Conservation (phyloP, 2,888 invertebrate genomes). For the Scaptomyza reducta region DNA sequence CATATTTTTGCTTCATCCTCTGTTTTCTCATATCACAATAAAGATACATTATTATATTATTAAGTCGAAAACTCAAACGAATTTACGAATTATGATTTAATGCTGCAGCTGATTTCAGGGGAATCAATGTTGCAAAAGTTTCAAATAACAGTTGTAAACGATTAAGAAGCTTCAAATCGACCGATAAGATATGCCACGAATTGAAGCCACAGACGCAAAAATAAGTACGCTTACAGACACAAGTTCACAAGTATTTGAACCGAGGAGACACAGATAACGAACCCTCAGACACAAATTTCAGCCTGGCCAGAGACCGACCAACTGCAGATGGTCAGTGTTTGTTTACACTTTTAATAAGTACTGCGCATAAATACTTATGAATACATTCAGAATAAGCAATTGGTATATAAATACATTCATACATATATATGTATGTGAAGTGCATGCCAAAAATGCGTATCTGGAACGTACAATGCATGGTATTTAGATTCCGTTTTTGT, state of each 20-base stretch:
- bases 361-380: neutral
- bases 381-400: neutral
- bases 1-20: too few relatives aligned
- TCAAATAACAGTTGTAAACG: conserved; percentile 52
- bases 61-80: conserved; percentile 13
- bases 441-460: conserved; percentile 19
- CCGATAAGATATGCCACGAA: conserved; percentile 14
- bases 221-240: conserved; percentile 13
- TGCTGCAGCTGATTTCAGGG: conserved; percentile 62
- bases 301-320: conserved; percentile 7
- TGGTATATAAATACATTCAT: neutral
- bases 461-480: conserved; percentile 26
- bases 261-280: conserved; percentile 2
- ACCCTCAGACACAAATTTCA: conserved; percentile 22
- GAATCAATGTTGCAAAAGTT: conserved; percentile 36
- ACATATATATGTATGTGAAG: neutral
- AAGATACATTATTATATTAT: too few relatives aligned
- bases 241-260: conserved; percentile 6
- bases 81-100: conserved; percentile 57
- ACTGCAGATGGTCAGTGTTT: conserved; percentile 55
- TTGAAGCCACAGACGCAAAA: conserved; percentile 9
- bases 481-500: conserved; percentile 11
- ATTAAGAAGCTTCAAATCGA: conserved; percentile 8
- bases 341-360: conserved; percentile 50
- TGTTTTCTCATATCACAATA: too few relatives aligned